These are phyloP conservation scores for Trissoscelio sp. DNA, from an alignment of 2,888 invertebrate genomes.

Conservation along the genomic window DNA sequence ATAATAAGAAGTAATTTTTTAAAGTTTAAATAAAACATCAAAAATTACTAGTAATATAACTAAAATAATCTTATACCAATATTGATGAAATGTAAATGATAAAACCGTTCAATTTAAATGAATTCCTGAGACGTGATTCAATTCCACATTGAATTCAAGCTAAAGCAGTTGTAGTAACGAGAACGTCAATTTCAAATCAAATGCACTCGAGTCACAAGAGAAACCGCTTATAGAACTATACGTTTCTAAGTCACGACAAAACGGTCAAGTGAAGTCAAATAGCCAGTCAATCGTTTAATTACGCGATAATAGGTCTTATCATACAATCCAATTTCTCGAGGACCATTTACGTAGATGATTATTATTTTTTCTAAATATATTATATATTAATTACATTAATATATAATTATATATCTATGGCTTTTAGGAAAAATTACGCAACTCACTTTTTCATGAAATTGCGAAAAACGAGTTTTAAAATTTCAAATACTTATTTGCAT, in stretches of 20 bases:
- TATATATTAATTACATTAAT: too few species aligned
- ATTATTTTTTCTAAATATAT: not conserved
- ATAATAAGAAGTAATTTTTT: too few species aligned
- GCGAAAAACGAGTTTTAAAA: too few species aligned
- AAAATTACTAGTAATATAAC: not conserved
- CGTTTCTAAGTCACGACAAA: constrained; percentile 27
- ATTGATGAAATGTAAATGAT: not conserved
- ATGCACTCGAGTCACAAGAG: constrained; percentile 26
- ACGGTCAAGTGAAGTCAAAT: constrained; percentile 35
- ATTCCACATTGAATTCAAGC: constrained; percentile 14
- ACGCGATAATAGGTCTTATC: not conserved
- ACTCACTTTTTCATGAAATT: too few species aligned
- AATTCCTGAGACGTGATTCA: not conserved
- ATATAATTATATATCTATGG: too few species aligned
- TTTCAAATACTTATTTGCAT: too few species aligned
- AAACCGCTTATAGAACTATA: constrained; percentile 25
- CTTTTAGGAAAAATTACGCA: too few species aligned
- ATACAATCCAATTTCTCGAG: not conserved
- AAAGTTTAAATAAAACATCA: not conserved
- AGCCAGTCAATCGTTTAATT: constrained; percentile 25
- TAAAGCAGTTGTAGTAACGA: constrained; percentile 34
- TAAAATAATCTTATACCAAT: not conserved
- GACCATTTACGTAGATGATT: not conserved
- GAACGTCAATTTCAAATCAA: constrained; percentile 53
- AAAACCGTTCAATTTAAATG: constrained; percentile 4